Base-by-base conservation (phyloP, 2,797 vertebrate species). In the Sardinella longiceps region DNA sequence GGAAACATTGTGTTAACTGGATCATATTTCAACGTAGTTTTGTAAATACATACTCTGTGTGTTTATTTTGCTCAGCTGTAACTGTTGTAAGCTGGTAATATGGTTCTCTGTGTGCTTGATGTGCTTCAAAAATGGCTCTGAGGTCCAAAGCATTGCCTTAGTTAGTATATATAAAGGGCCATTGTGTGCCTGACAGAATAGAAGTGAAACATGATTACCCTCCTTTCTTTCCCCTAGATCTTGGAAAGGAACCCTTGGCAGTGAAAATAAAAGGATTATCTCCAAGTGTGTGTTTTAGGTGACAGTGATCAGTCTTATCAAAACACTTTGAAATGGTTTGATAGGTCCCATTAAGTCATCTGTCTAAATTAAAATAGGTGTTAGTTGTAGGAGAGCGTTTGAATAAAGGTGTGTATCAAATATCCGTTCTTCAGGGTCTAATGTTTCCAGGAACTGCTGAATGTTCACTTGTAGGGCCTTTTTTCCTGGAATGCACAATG, bases 101-200 rank as follows among this genome's bases (percentile, higher is more conserved):
- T 77, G 70, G 7, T 18, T 77, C 70, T 77, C 70, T 39, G 33
- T 37, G 70, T 7, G 20, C 50, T 23, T 83, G 48, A 80, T 81
- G 66, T 63, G 18, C 20, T n/a, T 25, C 82, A 84, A 84, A 85
- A 58, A 53, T 83, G 77, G 85, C 84, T 18, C 84, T 81, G 89
- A 58, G 28, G 81, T 83, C 70, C 80, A 84, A 80, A 88, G 86
- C 88, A 84, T 84, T 80, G 58, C 50, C 74, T 58, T 58, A 60
- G 84, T n/a, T n/a, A n/a, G 53, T 85, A 87, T 84, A 91, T 89
- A 92, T 92, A 91, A 91, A 93, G 88, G 87, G 85, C 86, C 87
- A 86, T 90, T 93, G 91, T 92, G 53, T 39, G 84, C 85, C 86
- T 85, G 85, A 82, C 86, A 82, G 70, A 81, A 86, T 86, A 85